A percentile compares a stretch with the other conserved stretches of the same genome.
These are phyloP conservation scores for Amblyornis subalaris DNA, from an alignment of 2,113 vertebrate species.

Conservation along the genomic window DNA sequence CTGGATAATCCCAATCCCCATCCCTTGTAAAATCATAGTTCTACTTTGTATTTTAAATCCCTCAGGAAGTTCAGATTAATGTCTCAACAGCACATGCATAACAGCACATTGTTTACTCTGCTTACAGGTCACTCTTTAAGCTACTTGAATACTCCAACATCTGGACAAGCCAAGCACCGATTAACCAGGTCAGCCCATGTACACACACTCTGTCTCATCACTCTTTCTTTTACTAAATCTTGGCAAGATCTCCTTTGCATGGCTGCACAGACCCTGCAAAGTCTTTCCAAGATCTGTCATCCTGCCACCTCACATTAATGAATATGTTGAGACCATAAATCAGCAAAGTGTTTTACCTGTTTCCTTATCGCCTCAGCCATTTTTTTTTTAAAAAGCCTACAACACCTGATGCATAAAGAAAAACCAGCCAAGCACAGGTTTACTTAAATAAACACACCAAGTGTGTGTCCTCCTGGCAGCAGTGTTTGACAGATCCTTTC, in stretches of 20 bases:
- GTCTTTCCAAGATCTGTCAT: background rate
- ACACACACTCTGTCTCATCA: background rate
- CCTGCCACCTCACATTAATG: background rate
- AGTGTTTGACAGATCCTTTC: background rate
- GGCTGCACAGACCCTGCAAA: background rate
- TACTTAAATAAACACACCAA: conserved; percentile 16
- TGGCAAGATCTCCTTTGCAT: background rate
- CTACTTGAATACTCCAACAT: background rate
- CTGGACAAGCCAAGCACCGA: conserved; percentile 5
- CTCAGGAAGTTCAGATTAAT: conserved; percentile 36
- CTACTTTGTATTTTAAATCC: conserved; percentile 45
- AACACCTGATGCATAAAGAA: background rate
- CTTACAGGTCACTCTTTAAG: conserved; percentile 22
- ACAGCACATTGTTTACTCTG: background rate
- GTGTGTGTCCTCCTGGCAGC: background rate
- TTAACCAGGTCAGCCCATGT: background rate
- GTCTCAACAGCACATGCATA: background rate
- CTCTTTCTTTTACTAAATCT: background rate
- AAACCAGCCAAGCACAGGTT: background rate
- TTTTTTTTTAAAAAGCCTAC: background rate
- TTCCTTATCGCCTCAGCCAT: background rate
- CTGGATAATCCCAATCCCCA: conserved; percentile 27
- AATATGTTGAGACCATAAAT: background rate
- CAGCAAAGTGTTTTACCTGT: conserved; percentile 15
- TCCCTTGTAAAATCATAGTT: conserved; percentile 37